Percentiles rank a stretch among this genome's conserved stretches.
These are phyloP conservation scores for Meloidogyne exigua DNA, from an alignment of 1,140 invertebrate species.

Conservation along the genomic window DNA sequence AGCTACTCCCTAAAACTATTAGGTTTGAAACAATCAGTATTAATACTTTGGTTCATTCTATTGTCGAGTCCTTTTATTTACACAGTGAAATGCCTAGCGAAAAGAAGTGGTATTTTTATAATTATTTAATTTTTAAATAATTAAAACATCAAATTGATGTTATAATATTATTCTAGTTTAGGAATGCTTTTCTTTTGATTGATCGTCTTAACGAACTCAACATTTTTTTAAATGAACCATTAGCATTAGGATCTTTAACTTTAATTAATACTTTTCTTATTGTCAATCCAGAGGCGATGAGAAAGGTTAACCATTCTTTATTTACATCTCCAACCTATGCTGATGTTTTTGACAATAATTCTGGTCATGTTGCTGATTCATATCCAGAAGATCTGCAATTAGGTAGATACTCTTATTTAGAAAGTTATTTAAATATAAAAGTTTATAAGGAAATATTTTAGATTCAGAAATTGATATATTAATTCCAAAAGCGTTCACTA, in stretches of 20 bases:
- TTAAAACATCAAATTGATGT: too few species aligned
- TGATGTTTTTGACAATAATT: background rate
- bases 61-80: background rate
- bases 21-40: background rate
- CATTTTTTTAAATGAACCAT: background rate
- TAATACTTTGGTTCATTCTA: background rate
- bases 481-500: background rate
- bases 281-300: background rate
- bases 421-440: background rate
- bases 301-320: background rate
- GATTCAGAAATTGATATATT: constrained; percentile 1
- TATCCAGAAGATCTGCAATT: background rate
- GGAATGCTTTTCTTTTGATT: background rate
- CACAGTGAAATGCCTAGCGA: background rate
- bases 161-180: background rate
- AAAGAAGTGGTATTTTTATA: background rate
- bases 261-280: constrained; percentile 7
- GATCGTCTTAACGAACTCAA: constrained; percentile 3
- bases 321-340: background rate
- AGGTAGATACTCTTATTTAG: background rate
- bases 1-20: background rate
- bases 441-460: background rate
- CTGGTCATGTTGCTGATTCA: background rate
- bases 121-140: background rate
- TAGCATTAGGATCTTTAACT: background rate